These are phyloP conservation scores for Periplaneta americana DNA, from an alignment of 1,140 invertebrate species.

Conservation along the genomic window DNA sequence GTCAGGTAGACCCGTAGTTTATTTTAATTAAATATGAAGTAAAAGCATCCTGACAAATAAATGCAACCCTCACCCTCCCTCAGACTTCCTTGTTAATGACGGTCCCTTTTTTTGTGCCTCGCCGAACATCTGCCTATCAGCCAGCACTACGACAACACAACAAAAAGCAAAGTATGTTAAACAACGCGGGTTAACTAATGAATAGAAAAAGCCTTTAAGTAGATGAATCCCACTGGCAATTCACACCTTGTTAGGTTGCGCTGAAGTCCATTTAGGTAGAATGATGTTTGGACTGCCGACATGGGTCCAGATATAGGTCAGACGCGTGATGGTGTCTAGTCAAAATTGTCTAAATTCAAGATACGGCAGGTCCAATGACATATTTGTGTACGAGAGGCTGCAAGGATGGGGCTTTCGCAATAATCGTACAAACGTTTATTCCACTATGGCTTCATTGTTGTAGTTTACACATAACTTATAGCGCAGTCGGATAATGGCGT, in stretches of 20 bases:
- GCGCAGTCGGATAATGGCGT: too few relatives aligned
- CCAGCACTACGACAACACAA: not conserved
- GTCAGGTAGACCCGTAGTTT: not conserved
- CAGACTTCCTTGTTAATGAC: not conserved
- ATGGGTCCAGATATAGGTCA: too few relatives aligned
- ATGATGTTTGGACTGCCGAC: too few relatives aligned
- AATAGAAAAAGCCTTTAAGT: not conserved
- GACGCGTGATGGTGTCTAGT: too few relatives aligned
- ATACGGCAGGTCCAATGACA: too few relatives aligned
- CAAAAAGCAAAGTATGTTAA: not conserved
- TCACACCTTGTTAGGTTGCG: not conserved
- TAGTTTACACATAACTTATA: too few relatives aligned
- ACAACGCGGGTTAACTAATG: not conserved
- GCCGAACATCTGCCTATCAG: not conserved
- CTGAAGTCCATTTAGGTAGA: not conserved
- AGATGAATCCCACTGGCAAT: not conserved
- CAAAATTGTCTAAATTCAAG: too few relatives aligned
- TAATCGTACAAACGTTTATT: too few relatives aligned
- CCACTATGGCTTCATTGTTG: too few relatives aligned
- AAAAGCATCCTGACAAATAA: not conserved
- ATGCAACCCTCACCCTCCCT: not conserved
- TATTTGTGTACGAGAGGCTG: too few relatives aligned
- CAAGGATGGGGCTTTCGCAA: too few relatives aligned
- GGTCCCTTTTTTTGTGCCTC: not conserved
- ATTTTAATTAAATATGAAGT: not conserved